phyloP scores from a whole-genome alignment of 2,113 vertebrate species.

The Seriola quinqueradiata region DNA sequence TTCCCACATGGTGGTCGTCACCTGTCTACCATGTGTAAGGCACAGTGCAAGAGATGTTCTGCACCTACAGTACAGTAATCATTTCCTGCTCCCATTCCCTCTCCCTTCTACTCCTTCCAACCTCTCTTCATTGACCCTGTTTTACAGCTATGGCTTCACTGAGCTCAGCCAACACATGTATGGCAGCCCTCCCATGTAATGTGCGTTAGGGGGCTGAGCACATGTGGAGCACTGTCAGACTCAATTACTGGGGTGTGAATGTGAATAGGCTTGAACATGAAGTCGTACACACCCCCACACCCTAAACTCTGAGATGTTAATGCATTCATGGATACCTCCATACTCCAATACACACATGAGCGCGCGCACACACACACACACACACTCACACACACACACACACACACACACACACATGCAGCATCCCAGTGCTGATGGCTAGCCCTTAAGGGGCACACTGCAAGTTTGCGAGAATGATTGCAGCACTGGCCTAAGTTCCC shows the following conservation, averaged over 20 bases:
- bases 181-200: constrained; percentile 31
- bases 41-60: not conserved
- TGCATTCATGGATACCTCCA: constrained; percentile 17
- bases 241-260: constrained; percentile 49
- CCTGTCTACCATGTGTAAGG: not conserved
- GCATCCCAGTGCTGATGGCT: not conserved
- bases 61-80: not conserved
- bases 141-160: not conserved
- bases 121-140: constrained; percentile 27
- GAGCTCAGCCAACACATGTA: not conserved
- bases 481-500: constrained; percentile 22
- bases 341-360: not conserved
- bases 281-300: constrained; percentile 2
- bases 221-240: constrained; percentile 54
- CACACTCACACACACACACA: constrained; percentile 1
- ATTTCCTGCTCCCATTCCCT: not conserved
- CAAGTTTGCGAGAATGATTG: constrained; percentile 34
- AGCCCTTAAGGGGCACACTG: constrained; percentile 7
- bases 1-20: not conserved
- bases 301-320: constrained; percentile 31
- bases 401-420: not conserved
- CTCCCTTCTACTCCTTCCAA: not conserved
- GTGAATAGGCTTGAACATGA: constrained; percentile 22
- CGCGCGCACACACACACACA: not conserved
- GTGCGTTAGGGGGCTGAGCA: constrained; percentile 1